Conservation (phyloP, 2,888 invertebrate genomes). For the Sthenelais limicola region DNA sequence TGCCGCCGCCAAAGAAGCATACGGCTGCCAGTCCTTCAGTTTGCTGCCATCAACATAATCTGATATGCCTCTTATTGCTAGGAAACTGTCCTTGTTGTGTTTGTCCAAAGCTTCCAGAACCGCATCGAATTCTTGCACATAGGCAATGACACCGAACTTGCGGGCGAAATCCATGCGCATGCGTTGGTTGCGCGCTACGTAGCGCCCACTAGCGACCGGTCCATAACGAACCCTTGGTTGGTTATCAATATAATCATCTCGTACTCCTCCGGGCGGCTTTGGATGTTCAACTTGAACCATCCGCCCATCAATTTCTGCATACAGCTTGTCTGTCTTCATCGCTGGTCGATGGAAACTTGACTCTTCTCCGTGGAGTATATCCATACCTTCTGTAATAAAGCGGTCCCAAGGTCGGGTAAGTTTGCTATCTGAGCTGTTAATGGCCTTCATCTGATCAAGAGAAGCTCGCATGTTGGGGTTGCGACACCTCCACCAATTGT, state of each 20-base stretch:
- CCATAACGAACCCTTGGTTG: constrained; percentile 80
- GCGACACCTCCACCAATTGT: constrained; percentile 76
- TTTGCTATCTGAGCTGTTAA: constrained; percentile 70
- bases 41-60: constrained; percentile 95
- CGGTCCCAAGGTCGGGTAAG: constrained; percentile 79
- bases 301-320: constrained; percentile 57
- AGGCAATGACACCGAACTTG: constrained; percentile 87
- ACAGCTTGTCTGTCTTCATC: constrained; percentile 59
- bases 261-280: constrained; percentile 34
- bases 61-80: constrained; percentile 83
- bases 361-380: constrained; percentile 74
- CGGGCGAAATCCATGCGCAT: constrained; percentile 89
- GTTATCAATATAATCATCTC: constrained; percentile 42
- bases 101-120: constrained; percentile 88
- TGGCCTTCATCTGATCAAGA: constrained; percentile 77
- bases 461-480: constrained; percentile 85
- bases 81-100: constrained; percentile 86
- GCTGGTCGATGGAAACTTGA: constrained; percentile 65
- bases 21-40: constrained; percentile 96
- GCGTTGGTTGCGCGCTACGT: constrained; percentile 84
- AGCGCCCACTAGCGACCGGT: constrained; percentile 86
- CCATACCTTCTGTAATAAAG: constrained; percentile 83
- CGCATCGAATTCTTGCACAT: constrained; percentile 95
- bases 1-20: constrained; percentile 92
- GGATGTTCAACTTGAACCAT: constrained; percentile 49